Conservation (phyloP, 2,888 invertebrate species). For the Dromius quadrimaculatus region DNA sequence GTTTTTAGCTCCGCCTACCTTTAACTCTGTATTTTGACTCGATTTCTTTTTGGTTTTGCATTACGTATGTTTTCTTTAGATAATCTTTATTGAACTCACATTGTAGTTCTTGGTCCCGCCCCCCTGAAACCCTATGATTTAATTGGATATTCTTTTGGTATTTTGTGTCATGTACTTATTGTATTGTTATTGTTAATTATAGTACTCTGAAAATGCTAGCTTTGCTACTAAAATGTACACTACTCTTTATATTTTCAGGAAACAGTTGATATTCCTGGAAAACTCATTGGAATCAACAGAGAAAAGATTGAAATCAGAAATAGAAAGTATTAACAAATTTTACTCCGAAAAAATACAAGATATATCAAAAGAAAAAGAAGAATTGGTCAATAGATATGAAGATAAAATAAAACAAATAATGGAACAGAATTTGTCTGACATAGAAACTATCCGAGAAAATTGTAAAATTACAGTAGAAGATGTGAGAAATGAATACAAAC, state of each 20-base stretch:
- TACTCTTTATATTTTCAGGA: slow-evolving; percentile 63
- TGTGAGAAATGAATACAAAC: slow-evolving; percentile 68
- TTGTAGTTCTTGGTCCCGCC: too few species aligned
- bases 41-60: too few species aligned
- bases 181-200: slow-evolving; percentile 2
- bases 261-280: slow-evolving; percentile 72
- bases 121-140: too few species aligned
- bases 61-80: too few species aligned
- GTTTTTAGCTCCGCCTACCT: too few species aligned
- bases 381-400: slow-evolving; percentile 61
- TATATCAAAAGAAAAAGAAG: slow-evolving; percentile 59
- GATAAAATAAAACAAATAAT: slow-evolving; percentile 61
- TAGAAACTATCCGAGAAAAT: slow-evolving; percentile 69
- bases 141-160: too few species aligned
- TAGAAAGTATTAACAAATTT: slow-evolving; percentile 68
- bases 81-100: too few species aligned
- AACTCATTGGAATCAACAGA: slow-evolving; percentile 71
- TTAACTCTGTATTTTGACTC: too few species aligned
- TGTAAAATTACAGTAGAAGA: slow-evolving; percentile 68
- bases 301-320: slow-evolving; percentile 72
- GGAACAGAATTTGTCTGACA: slow-evolving; percentile 61
- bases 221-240: too few species aligned
- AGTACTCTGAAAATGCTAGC: too few species aligned
- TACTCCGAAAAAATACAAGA: slow-evolving; percentile 68
- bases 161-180: too few species aligned